Percentiles rank a stretch among this genome's conserved stretches.
These are phyloP conservation scores for human (Homo sapiens) DNA, from an alignment of 2,113 vertebrate genomes.

Conservation along the genomic window GRCh38 chr9:107811501-107812000, in stretches of 20 bases:
- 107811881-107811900: not conserved
- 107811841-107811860: not conserved
- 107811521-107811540: not conserved
- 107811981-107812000: not conserved
- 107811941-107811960: not conserved
- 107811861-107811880: not conserved
- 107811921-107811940: not conserved
- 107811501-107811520: not conserved
- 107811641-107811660: not conserved
- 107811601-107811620: not conserved
- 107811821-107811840: not conserved
- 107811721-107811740: not conserved
- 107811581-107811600: not conserved
- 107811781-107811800: not conserved
- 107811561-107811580: not conserved
- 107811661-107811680: not conserved
- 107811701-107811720: not conserved
- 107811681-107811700: not conserved
- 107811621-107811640: not conserved
- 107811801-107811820: not conserved
- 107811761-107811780: not conserved
- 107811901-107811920: not conserved
- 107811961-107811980: not conserved
- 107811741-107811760: not conserved
- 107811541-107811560: not conserved